phyloP scores from a whole-genome alignment of 2,888 invertebrate genomes.

The Epinotia ramella region DNA sequence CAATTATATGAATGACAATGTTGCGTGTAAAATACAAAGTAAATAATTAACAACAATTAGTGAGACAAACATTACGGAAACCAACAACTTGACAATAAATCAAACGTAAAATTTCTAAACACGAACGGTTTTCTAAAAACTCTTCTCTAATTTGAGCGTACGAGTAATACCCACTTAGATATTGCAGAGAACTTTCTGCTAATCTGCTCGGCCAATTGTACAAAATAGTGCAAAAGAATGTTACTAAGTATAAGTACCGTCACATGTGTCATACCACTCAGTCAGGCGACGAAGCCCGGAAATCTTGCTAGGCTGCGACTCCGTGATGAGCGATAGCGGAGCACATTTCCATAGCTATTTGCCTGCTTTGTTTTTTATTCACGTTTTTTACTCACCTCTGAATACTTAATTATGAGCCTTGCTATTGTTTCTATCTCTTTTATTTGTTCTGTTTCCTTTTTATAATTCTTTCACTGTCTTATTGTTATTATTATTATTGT shows the following conservation, averaged over 20 bases:
- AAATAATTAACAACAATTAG: background rate
- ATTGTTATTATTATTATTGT: too few species aligned
- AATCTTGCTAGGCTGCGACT: conserved; percentile 5
- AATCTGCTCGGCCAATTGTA: conserved; percentile 21
- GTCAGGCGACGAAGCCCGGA: conserved; percentile 31
- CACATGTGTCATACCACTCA: conserved; percentile 40
- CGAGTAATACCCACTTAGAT: conserved; percentile 1
- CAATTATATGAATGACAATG: background rate
- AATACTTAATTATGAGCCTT: too few species aligned
- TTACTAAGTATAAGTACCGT: conserved; percentile 35
- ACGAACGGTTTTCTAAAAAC: conserved; percentile 8
- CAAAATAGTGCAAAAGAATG: conserved; percentile 36
- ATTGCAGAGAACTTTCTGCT: conserved; percentile 19
- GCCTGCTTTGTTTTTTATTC: too few species aligned
- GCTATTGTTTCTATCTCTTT: too few species aligned
- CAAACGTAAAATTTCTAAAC: background rate
- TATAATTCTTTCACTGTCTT: too few species aligned
- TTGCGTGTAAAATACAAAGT: background rate
- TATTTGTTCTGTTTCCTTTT: too few species aligned
- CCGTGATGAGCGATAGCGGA: conserved; percentile 18
- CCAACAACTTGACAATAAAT: background rate
- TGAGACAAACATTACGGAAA: background rate
- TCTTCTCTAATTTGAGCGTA: conserved; percentile 8
- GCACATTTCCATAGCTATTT: background rate
- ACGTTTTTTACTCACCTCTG: too few species aligned